Percentiles rank a stretch among this genome's conserved stretches.
Conservation (phyloP, 1,140 invertebrate species). For the Parapsyche elsis region DNA sequence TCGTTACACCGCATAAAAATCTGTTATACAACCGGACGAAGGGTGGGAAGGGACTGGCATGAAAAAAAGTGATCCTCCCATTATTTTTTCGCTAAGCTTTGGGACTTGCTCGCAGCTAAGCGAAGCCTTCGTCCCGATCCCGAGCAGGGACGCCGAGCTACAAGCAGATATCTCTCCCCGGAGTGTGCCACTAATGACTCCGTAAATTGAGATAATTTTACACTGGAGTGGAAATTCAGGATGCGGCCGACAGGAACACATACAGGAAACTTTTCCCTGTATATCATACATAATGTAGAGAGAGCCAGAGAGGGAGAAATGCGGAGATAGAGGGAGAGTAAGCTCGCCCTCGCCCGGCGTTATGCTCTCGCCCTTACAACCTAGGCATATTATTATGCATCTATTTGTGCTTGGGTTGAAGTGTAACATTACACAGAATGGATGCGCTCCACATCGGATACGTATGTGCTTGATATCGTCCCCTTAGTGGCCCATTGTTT, state of each 20-base stretch:
- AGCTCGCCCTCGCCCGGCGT: too few species aligned
- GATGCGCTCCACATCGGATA: slow-evolving; percentile 5
- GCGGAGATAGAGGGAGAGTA: background rate
- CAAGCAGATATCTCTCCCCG: slow-evolving; percentile 64
- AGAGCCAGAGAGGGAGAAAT: slow-evolving; percentile 51
- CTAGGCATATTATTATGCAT: too few species aligned
- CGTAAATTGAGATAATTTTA: slow-evolving; percentile 68
- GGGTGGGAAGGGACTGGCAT: background rate
- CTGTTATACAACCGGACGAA: background rate
- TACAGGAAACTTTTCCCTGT: slow-evolving; percentile 52
- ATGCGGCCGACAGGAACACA: slow-evolving; percentile 51
- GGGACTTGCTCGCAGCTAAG: slow-evolving; percentile 9
- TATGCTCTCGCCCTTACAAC: too few species aligned
- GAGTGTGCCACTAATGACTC: slow-evolving; percentile 67
- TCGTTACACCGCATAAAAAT: background rate
- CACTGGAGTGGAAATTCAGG: slow-evolving; percentile 59
- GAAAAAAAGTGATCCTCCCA: slow-evolving; percentile 25
- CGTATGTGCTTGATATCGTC: slow-evolving; percentile 3
- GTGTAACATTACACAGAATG: background rate
- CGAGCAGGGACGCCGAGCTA: slow-evolving; percentile 43
- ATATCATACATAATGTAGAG: slow-evolving; percentile 31
- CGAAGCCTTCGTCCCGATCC: slow-evolving; percentile 5
- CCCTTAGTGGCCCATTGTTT: slow-evolving; percentile 5
- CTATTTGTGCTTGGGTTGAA: slow-evolving; percentile 7
- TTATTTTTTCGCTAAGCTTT: slow-evolving; percentile 17